Evolutionary conservation across 2,888 invertebrate species (phyloP).

Genomic region (Drosophila tanythrix): DNA sequence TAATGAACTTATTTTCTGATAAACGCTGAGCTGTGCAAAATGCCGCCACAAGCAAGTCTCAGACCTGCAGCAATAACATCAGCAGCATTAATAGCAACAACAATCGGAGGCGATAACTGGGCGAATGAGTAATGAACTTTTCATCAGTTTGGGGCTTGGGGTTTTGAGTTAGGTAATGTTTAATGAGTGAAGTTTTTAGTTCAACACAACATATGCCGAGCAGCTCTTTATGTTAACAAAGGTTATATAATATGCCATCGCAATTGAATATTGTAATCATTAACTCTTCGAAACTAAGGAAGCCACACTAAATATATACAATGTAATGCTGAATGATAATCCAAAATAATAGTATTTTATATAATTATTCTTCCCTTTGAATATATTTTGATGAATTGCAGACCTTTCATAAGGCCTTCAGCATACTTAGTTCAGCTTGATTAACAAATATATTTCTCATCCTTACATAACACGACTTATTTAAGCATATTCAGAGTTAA

Average conservation of each 20-base stretch:
- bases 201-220: conserved; percentile 37
- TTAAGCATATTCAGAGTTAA: neutral
- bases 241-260: conserved; percentile 47
- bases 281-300: conserved; percentile 18
- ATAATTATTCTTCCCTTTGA: conserved; percentile 15
- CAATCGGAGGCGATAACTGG: conserved; percentile 27
- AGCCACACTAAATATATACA: neutral
- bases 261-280: conserved; percentile 54
- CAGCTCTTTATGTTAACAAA: conserved; percentile 29
- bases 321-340: conserved; percentile 15
- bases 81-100: conserved; percentile 1
- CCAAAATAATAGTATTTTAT: conserved; percentile 25
- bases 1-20: conserved; percentile 72
- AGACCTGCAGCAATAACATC: conserved; percentile 2
- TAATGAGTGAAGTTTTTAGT: conserved; percentile 41
- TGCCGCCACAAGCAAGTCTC: conserved; percentile 36
- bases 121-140: conserved; percentile 57
- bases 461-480: neutral
- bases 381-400: conserved; percentile 8
- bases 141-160: conserved; percentile 11
- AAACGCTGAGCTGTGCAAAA: conserved; percentile 44
- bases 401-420: conserved; percentile 24
- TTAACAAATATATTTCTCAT: conserved; percentile 6
- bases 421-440: neutral
- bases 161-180: conserved; percentile 48